Conservation (phyloP, 2,797 vertebrate species). For the Eulemur mongoz region DNA sequence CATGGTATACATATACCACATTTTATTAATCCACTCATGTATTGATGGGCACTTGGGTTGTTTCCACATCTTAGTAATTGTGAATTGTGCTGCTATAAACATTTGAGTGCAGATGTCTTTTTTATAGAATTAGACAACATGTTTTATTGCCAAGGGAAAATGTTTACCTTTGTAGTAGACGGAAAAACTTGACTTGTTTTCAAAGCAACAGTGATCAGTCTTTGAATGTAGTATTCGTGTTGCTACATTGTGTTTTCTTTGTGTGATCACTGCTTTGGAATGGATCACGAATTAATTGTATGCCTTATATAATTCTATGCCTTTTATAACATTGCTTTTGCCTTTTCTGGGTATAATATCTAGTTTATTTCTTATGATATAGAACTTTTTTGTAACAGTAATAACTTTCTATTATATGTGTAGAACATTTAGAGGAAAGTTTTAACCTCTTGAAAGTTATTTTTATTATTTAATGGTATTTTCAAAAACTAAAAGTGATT, state of each 20-base stretch:
- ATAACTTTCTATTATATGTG: not conserved
- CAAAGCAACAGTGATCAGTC: slow-evolving; percentile 18
- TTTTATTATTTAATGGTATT: slow-evolving; percentile 32
- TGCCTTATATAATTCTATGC: slow-evolving; percentile 38
- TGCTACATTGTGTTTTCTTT: not conserved
- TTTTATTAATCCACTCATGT: no score
- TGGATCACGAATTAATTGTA: slow-evolving; percentile 21
- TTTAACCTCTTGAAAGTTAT: slow-evolving; percentile 33
- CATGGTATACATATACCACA: no score
- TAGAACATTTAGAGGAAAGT: slow-evolving; percentile 5
- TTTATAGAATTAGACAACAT: not conserved
- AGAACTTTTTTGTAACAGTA: not conserved
- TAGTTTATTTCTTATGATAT: not conserved
- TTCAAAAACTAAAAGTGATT: slow-evolving; percentile 26
- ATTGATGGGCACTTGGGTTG: no score
- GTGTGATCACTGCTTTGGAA: slow-evolving; percentile 9
- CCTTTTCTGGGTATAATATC: not conserved
- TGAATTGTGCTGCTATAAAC: no score
- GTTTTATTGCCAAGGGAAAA: slow-evolving; percentile 47
- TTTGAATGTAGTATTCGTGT: not conserved
- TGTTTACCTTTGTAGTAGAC: not conserved
- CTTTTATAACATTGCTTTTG: not conserved
- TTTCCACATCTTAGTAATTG: no score
- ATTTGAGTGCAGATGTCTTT: no score
- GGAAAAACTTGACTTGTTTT: slow-evolving; percentile 19